phyloP scores from a whole-genome alignment of 2,797 vertebrate species.

The Scolopax rusticola region DNA sequence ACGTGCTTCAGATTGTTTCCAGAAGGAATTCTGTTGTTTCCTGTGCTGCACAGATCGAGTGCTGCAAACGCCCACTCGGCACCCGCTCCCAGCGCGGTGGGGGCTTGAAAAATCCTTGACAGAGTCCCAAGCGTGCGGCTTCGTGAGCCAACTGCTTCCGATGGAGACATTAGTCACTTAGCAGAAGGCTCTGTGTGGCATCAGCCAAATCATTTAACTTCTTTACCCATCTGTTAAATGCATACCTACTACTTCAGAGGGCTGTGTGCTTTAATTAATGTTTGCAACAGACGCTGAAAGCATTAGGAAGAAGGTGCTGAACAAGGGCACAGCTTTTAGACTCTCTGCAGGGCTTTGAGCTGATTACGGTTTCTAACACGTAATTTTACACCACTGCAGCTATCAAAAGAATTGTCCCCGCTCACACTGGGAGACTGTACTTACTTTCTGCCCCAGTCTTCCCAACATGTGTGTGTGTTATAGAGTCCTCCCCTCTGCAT shows the following conservation, averaged over 20 bases:
- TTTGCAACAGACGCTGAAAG: slow-evolving; percentile 42
- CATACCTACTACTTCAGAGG: neutral
- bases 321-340: neutral
- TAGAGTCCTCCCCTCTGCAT: neutral
- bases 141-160: neutral
- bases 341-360: neutral
- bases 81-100: neutral
- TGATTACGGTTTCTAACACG: neutral
- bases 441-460: neutral
- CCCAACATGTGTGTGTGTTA: neutral
- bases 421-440: neutral
- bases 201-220: slow-evolving; percentile 40
- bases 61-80: neutral
- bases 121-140: neutral
- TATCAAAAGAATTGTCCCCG: neutral
- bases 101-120: neutral
- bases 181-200: slow-evolving; percentile 26
- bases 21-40: neutral
- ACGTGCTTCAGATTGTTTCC: neutral
- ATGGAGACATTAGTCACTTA: neutral
- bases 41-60: neutral
- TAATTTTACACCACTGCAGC: neutral
- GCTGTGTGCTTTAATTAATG: slow-evolving; percentile 9
- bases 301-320: slow-evolving; percentile 9
- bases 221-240: slow-evolving; percentile 37